Percentiles rank a stretch among this genome's conserved stretches.
Evolutionary conservation across 2,797 vertebrate species (phyloP).

Genomic region (Phataginus tricuspis): DNA sequence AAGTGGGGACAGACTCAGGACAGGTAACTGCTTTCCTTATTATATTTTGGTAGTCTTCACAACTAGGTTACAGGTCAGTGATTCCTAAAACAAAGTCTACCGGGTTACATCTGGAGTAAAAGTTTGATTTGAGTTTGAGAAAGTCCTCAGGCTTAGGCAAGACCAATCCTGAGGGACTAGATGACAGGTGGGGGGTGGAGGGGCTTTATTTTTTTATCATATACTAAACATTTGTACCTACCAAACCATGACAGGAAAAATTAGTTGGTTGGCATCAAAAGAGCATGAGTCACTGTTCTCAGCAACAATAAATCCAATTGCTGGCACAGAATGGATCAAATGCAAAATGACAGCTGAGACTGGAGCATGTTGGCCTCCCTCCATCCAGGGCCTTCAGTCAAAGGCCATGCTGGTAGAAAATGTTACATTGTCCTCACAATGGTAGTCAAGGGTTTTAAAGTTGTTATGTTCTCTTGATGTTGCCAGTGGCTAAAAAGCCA

Average conservation of each 20-base stretch:
- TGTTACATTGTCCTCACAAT: neutral
- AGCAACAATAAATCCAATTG: conserved; percentile 63
- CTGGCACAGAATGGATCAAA: conserved; percentile 51
- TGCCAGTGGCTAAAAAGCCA: neutral
- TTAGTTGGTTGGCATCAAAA: conserved; percentile 55
- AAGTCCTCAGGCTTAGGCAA: neutral
- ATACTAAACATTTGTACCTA: conserved; percentile 41
- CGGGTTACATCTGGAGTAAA: neutral
- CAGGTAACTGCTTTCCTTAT: neutral
- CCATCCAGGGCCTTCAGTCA: neutral
- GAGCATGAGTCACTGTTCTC: conserved; percentile 69
- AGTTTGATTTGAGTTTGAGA: conserved; percentile 9
- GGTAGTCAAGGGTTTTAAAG: neutral
- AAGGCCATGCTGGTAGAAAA: neutral
- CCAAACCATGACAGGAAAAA: conserved; percentile 56
- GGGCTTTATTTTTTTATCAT: conserved; percentile 64
- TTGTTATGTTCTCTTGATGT: neutral
- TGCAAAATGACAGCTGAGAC: conserved; percentile 65
- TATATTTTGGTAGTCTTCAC: neutral
- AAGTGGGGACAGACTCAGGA: neutral
- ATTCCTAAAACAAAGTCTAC: conserved; percentile 48
- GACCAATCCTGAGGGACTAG: neutral
- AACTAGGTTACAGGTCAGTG: neutral
- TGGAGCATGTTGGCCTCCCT: conserved; percentile 29
- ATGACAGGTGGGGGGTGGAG: neutral